Percentiles rank a stretch among this genome's conserved stretches.
Evolutionary conservation across 2,797 vertebrate species (phyloP).

Genomic region (Crocidura indochinensis): DNA sequence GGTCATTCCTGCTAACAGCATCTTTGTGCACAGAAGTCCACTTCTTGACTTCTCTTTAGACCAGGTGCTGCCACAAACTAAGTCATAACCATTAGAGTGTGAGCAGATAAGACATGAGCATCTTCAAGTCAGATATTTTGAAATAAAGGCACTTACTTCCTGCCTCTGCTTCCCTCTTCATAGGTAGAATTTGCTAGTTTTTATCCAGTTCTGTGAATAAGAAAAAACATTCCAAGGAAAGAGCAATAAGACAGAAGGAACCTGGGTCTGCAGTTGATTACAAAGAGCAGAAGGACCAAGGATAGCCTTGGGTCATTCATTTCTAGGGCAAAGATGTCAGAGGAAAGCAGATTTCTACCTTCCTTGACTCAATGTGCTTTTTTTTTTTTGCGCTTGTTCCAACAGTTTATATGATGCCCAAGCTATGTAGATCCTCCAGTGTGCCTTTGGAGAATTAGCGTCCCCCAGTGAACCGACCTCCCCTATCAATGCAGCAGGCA

Average conservation of each 20-base stretch:
- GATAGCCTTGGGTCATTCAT: neutral
- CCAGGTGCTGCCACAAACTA: neutral
- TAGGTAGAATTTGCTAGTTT: neutral
- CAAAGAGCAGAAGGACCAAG: neutral
- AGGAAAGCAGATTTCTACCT: neutral
- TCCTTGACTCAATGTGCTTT: neutral
- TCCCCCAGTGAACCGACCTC: neutral
- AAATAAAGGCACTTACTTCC: constrained; percentile 2
- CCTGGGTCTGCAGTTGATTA: neutral
- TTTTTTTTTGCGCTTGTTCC: neutral
- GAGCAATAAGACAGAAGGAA: neutral
- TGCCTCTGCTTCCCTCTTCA: neutral
- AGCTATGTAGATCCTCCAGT: neutral
- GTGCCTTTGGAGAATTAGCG: neutral
- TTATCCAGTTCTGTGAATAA: neutral
- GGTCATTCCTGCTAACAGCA: neutral
- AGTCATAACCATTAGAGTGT: neutral
- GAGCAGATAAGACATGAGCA: neutral
- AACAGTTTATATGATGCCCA: neutral
- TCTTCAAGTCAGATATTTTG: neutral
- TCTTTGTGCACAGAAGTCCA: neutral
- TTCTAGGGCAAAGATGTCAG: neutral
- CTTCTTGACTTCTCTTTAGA: constrained; percentile 9
- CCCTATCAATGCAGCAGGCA: neutral
- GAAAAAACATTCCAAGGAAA: neutral